Evolutionary conservation across 2,888 invertebrate genomes (phyloP), one percentile per base, ranked within the genome.

Genomic region (Alsophila aescularia): DNA sequence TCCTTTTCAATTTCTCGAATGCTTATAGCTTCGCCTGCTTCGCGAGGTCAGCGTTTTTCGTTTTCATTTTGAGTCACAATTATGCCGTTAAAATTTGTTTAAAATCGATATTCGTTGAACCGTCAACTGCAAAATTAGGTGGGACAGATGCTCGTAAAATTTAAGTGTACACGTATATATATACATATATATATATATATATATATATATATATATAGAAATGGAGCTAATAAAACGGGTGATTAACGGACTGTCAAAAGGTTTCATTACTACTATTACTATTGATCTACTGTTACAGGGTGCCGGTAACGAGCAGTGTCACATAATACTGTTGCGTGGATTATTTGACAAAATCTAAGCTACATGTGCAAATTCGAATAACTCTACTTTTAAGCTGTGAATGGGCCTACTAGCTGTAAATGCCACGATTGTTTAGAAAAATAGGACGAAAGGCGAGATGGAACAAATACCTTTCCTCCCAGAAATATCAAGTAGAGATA

Each of bases 1-100:
- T 79, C 79, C 81, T 79, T 85, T 86, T 84, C 80, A 83, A 84
- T 85, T 85, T 79, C 79, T 79, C 70, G 65, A 76, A 77, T 66
- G 71, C 75, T 83, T 81, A 83, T 81, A 77, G 65, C 64, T 62
- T 53, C 54, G 61, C 50, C 62, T 60, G 61, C 16, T 42, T 54
- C 40, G 45, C 52, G 40, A 44, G 40, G 45, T 56, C 44, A 52
- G 36, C 24, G n/a, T n/a, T n/a, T n/a, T n/a, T 13, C 44, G 9
- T 42, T 50, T 52, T 50, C 32, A 50, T 51, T 54, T 54, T 45
- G 40, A 41, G 14, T 24, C 52, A 54, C 51, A 57, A 50, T 54
- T 49, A 54, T 34, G 40, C 14, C 29, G 40, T 32, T 41, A 14
- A 44, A 40, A 52, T 42, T 41, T 52, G 55, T 58, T 32, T 41